Evolutionary conservation across 1,140 invertebrate species (phyloP).

Genomic region (Chrysomallon squamiferum): DNA sequence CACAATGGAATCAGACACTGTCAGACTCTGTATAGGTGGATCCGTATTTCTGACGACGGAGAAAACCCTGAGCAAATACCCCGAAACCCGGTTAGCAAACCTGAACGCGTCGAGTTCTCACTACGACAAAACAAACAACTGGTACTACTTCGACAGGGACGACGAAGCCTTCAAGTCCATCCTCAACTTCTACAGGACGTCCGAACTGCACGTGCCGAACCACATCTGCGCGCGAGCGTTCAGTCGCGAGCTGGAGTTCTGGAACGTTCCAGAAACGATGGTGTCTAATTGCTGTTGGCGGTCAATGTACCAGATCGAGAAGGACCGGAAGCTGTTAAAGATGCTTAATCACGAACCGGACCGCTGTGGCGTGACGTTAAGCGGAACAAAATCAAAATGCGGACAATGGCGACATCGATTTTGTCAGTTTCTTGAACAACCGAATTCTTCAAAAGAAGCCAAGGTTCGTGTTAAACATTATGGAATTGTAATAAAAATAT

Average conservation of each 20-base stretch:
- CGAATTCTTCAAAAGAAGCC: constrained; percentile 25
- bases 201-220: constrained; percentile 94
- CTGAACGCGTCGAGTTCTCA: constrained; percentile 4
- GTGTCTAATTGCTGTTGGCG: constrained; percentile 40
- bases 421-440: constrained; percentile 29
- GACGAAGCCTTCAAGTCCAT: constrained; percentile 95
- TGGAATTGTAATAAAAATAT: too few species aligned
- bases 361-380: constrained; percentile 12
- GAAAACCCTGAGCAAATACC: constrained; percentile 32
- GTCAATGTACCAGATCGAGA: constrained; percentile 23
- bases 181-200: constrained; percentile 94
- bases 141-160: constrained; percentile 97
- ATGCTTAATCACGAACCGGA: constrained; percentile 20
- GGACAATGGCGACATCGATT: constrained; percentile 11
- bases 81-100: constrained; percentile 29
- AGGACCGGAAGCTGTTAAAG: constrained; percentile 21
- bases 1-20: background rate
- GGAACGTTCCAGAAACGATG: constrained; percentile 26
- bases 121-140: constrained; percentile 74
- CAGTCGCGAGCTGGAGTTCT: constrained; percentile 39
- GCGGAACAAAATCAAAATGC: background rate
- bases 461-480: constrained; percentile 14
- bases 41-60: constrained; percentile 32
- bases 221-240: constrained; percentile 82
- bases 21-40: constrained; percentile 40